These are phyloP conservation scores for Tachyglossus aculeatus DNA, from an alignment of 2,797 vertebrate species.

Conservation along the genomic window DNA sequence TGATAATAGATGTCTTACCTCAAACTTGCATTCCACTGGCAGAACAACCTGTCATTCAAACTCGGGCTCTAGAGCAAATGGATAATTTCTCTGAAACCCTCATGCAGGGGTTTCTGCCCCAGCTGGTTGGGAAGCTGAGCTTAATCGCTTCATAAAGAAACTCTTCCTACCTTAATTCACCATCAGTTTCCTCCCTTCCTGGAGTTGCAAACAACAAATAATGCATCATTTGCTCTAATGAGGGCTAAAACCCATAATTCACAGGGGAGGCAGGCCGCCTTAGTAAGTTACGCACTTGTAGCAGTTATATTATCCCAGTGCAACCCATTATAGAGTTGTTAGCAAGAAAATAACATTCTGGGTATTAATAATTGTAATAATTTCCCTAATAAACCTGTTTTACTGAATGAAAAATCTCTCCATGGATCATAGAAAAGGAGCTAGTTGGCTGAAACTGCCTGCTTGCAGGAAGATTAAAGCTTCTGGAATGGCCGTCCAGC, in stretches of 20 bases:
- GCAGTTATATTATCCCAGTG: conserved; percentile 20
- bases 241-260: background rate
- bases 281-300: background rate
- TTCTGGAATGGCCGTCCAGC: background rate
- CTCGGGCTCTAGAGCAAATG: background rate
- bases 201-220: background rate
- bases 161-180: background rate
- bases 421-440: conserved; percentile 29
- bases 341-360: conserved; percentile 50
- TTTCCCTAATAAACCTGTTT: conserved; percentile 57
- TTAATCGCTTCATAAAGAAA: background rate
- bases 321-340: conserved; percentile 40
- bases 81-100: background rate
- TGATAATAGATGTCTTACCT: no score
- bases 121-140: background rate
- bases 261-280: background rate
- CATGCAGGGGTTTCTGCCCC: background rate
- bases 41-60: background rate
- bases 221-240: background rate
- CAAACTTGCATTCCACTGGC: no score
- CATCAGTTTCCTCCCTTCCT: background rate
- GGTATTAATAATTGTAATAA: conserved; percentile 43
- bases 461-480: conserved; percentile 7
- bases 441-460: background rate
- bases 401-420: conserved; percentile 42